These are phyloP conservation scores for Coreoperca whiteheadi DNA, from an alignment of 2,113 vertebrate genomes.

Conservation along the genomic window DNA sequence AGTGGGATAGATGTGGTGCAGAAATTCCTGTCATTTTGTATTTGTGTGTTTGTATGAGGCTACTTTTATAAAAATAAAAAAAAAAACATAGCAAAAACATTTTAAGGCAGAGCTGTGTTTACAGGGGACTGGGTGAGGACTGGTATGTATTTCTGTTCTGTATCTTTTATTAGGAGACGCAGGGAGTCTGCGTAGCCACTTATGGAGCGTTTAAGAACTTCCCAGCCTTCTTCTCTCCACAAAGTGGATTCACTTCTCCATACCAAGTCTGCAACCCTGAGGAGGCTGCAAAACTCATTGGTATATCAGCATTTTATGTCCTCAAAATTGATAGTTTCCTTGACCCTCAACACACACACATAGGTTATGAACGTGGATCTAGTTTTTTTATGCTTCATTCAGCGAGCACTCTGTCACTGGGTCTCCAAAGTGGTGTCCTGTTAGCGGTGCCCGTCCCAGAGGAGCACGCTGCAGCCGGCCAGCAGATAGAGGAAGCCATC, in stretches of 20 bases:
- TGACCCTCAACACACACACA: not conserved
- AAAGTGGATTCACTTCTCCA: slow-evolving; percentile 88
- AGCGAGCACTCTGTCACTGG: slow-evolving; percentile 83
- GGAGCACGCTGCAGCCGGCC: slow-evolving; percentile 82
- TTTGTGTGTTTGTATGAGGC: not conserved
- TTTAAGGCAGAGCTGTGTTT: not conserved
- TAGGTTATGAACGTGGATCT: not conserved
- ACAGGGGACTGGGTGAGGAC: not conserved
- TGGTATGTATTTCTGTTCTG: not conserved
- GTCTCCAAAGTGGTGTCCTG: slow-evolving; percentile 88
- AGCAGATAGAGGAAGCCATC: slow-evolving; percentile 87
- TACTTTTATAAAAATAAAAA: no score
- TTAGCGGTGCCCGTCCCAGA: slow-evolving; percentile 90
- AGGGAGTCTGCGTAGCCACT: slow-evolving; percentile 91
- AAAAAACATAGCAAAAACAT: no score
- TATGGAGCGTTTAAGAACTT: slow-evolving; percentile 88
- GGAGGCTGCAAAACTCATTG: slow-evolving; percentile 90
- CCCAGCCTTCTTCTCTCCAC: slow-evolving; percentile 90
- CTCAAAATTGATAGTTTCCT: not conserved
- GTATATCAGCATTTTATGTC: slow-evolving; percentile 70
- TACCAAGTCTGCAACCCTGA: slow-evolving; percentile 84
- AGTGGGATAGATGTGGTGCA: not conserved
- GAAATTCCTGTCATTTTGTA: not conserved
- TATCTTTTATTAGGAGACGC: slow-evolving; percentile 87
- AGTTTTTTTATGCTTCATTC: slow-evolving; percentile 32